A percentile compares a stretch with the other conserved stretches of the same genome.
phyloP scores from a whole-genome alignment of 2,113 vertebrate species.

The Plecturocebus donacophilus region DNA sequence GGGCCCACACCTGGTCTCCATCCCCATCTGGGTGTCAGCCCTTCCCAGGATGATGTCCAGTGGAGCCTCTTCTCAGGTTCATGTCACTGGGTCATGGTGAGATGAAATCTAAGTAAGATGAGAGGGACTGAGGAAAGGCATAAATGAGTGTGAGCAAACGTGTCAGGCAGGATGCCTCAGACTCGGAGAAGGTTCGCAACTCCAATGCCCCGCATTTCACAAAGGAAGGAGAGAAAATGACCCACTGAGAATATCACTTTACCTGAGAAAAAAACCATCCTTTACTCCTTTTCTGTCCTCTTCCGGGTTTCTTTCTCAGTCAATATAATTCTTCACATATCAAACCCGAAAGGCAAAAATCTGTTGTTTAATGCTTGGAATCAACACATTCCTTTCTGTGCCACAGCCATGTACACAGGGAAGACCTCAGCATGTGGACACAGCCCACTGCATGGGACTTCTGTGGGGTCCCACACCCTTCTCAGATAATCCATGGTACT shows the following conservation, averaged over 20 bases:
- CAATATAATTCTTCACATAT: not conserved
- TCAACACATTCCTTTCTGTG: not conserved
- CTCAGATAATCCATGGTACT: no score
- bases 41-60: no score
- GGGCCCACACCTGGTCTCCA: not conserved
- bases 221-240: not conserved
- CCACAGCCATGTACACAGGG: no score
- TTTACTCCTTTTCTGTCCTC: not conserved
- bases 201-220: not conserved
- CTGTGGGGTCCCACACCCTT: no score
- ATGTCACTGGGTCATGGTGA: not conserved
- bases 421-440: accelerated
- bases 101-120: not conserved
- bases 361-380: not conserved
- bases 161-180: not conserved
- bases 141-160: not conserved
- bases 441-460: no score
- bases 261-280: not conserved
- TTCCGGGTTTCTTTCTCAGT: not conserved
- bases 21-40: no score
- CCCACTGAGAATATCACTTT: not conserved
- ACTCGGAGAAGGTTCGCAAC: not conserved
- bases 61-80: no score
- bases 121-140: not conserved
- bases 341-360: not conserved